Conservation (phyloP, 1,140 invertebrate genomes). For the Apis florea region DNA sequence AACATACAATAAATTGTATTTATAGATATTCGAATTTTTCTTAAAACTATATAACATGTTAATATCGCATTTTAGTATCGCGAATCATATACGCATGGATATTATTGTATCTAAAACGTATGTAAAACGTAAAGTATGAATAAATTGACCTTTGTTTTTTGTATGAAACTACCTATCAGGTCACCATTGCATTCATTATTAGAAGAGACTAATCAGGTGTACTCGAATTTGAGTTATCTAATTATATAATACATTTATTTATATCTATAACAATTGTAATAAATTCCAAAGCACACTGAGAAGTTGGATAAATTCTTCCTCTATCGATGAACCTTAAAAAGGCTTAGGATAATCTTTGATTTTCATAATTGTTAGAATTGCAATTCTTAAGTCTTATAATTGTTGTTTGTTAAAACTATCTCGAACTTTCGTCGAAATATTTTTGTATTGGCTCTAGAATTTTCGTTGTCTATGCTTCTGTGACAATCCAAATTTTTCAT, state of each 20-base stretch:
- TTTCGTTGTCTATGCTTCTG: conserved; percentile 36
- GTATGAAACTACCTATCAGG: conserved; percentile 19
- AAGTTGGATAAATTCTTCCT: background rate
- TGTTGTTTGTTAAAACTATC: background rate
- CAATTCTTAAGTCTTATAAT: background rate
- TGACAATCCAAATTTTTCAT: conserved; percentile 1
- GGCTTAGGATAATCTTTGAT: background rate
- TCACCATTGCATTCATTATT: conserved; percentile 26
- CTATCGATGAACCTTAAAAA: background rate
- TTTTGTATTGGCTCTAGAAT: background rate
- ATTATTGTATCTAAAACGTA: conserved; percentile 11
- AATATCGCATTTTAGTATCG: conserved; percentile 2
- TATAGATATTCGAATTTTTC: conserved; percentile 10
- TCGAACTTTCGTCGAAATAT: background rate
- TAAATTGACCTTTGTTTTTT: conserved; percentile 33
- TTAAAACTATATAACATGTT: conserved; percentile 24
- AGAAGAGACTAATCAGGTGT: conserved; percentile 6
- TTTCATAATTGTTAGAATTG: no score
- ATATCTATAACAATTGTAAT: conserved; percentile 8
- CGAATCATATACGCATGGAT: background rate
- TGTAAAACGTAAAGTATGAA: conserved; percentile 18
- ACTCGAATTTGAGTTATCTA: background rate
- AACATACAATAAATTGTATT: conserved; percentile 30
- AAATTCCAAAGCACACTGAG: conserved; percentile 31
- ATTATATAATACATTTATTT: background rate